Evolutionary conservation across 2,888 invertebrate genomes (phyloP).

Genomic region (Phyto melanocephala): DNA sequence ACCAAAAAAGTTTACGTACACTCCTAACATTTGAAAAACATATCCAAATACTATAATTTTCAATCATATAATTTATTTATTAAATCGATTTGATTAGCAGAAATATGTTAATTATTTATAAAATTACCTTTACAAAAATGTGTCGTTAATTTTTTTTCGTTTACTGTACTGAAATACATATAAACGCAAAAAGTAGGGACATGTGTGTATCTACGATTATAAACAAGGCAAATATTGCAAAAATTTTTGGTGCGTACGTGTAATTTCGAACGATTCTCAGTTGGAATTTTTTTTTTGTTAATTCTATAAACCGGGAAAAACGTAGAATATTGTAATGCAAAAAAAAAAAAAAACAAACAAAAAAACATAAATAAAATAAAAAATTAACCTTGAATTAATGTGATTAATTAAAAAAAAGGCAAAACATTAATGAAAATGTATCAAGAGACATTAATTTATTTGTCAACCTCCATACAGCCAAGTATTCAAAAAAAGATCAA

Average conservation of each 20-base stretch:
- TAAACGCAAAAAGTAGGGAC: neutral
- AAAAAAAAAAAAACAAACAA: neutral
- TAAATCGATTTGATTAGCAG: too few species aligned
- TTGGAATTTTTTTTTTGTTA: neutral
- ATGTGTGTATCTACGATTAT: neutral
- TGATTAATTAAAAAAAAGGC: too few species aligned
- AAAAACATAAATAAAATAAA: constrained; percentile 3
- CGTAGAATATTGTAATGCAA: neutral
- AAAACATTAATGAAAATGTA: neutral
- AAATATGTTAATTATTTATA: too few species aligned
- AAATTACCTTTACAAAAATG: too few species aligned
- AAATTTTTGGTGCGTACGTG: constrained; percentile 52
- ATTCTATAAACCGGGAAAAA: neutral
- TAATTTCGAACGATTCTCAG: constrained; percentile 40
- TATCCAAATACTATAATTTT: too few species aligned
- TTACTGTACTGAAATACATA: neutral
- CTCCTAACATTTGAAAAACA: too few species aligned
- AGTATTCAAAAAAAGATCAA: neutral
- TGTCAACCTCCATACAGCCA: neutral
- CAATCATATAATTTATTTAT: too few species aligned
- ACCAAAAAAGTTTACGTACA: too few species aligned
- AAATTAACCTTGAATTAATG: constrained; percentile 25
- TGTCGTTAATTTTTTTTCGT: too few species aligned
- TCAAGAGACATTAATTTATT: neutral
- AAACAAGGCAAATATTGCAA: neutral